phyloP scores from a whole-genome alignment of 1,140 invertebrate genomes.

The Leptinotarsa undecemlineata region DNA sequence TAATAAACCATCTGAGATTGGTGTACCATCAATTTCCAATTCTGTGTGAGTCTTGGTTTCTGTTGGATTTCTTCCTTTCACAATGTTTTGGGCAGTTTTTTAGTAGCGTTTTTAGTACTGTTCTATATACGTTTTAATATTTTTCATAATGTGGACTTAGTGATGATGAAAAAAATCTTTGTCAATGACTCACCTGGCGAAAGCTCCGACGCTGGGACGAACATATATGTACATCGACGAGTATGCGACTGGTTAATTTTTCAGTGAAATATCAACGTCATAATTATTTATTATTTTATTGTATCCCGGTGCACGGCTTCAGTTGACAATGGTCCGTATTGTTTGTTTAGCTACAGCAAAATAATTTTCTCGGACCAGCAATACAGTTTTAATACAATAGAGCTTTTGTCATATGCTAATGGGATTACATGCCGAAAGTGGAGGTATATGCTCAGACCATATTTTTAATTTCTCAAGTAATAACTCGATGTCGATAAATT shows the following conservation, averaged over 20 bases:
- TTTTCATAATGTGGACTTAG: no score
- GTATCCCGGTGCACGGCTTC: constrained; percentile 14
- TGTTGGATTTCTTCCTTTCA: no score
- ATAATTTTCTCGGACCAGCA: constrained; percentile 19
- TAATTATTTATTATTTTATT: constrained; percentile 30
- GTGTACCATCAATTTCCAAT: no score
- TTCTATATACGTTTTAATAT: no score
- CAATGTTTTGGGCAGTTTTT: no score
- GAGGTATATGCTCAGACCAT: constrained; percentile 7
- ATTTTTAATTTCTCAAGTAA: constrained; percentile 22
- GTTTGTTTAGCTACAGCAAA: constrained; percentile 19
- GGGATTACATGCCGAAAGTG: constrained; percentile 19
- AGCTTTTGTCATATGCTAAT: constrained; percentile 27
- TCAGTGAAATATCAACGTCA: constrained; percentile 26
- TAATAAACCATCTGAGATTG: no score
- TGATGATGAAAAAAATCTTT: no score
- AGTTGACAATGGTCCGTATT: constrained; percentile 19
- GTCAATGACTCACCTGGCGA: no score
- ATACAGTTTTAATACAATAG: constrained; percentile 26
- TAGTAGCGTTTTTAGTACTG: no score
- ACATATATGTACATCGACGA: not conserved
- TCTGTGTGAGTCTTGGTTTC: no score
- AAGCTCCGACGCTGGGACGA: no score
- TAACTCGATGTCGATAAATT: not conserved
- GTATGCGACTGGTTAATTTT: constrained; percentile 18